Conservation (phyloP, 2,113 vertebrate species). For the Tautogolabrus adspersus region DNA sequence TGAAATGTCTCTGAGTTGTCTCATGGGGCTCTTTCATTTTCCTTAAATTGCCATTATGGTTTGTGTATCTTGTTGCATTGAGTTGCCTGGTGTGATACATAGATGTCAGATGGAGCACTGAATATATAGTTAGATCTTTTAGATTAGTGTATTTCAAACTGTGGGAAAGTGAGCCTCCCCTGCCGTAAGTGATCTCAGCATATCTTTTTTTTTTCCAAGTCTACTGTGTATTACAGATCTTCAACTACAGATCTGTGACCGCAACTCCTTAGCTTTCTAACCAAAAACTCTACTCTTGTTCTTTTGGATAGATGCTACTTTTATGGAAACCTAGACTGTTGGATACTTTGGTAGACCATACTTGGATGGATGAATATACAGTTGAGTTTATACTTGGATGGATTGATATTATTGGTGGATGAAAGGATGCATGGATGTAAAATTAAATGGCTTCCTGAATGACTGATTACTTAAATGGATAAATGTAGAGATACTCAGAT, state of each 20-base stretch:
- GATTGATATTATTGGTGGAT: background rate
- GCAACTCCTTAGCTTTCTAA: too few species aligned
- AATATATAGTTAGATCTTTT: too few species aligned
- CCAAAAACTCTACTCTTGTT: too few species aligned
- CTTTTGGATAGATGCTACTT: background rate
- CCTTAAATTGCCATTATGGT: conserved; percentile 50
- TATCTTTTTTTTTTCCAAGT: too few species aligned
- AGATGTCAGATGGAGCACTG: background rate
- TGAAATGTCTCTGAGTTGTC: conserved; percentile 46
- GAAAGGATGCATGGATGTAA: background rate
- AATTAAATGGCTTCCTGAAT: background rate
- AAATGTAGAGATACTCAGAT: background rate
- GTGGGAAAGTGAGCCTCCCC: too few species aligned
- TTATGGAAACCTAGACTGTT: background rate
- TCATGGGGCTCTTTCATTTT: conserved; percentile 49
- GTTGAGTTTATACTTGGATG: too few species aligned
- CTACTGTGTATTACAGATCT: too few species aligned
- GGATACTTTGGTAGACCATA: background rate
- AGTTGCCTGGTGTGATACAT: background rate
- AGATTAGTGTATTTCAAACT: too few species aligned
- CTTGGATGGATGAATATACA: too few species aligned
- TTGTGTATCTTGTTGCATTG: conserved; percentile 20
- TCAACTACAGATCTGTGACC: too few species aligned
- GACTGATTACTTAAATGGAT: background rate
- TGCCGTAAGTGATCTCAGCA: too few species aligned